Conservation (phyloP, 1,140 invertebrate species). For the Probaryconus sp. region DNA sequence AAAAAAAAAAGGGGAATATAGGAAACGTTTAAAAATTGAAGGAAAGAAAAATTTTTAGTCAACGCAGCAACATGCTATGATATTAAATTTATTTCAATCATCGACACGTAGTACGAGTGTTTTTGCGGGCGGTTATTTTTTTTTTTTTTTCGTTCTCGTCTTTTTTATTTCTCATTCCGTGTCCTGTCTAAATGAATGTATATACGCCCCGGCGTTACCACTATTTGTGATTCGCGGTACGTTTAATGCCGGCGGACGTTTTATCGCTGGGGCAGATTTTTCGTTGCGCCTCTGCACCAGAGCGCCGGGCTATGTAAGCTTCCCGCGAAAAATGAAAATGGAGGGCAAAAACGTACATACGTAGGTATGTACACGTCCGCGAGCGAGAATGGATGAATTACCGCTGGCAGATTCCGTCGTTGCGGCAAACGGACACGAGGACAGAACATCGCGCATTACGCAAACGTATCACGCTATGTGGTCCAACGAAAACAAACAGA, state of each 20-base stretch:
- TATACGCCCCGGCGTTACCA: constrained; percentile 45
- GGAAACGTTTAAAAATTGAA: constrained; percentile 19
- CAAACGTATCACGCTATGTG: constrained; percentile 79
- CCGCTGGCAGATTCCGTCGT: constrained; percentile 72
- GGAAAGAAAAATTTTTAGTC: constrained; percentile 20
- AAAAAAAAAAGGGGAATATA: too few species aligned
- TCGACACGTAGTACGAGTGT: constrained; percentile 41
- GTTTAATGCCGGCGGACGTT: constrained; percentile 57
- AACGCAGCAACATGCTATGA: constrained; percentile 19
- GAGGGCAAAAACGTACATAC: constrained; percentile 63
- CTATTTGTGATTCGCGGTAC: constrained; percentile 58
- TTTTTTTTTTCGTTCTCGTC: constrained; percentile 19
- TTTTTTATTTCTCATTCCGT: not conserved
- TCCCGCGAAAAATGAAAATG: constrained; percentile 68
- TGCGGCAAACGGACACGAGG: constrained; percentile 58
- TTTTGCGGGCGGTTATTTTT: constrained; percentile 25
- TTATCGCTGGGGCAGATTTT: constrained; percentile 58
- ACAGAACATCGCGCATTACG: constrained; percentile 74
- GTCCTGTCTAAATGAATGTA: constrained; percentile 43
- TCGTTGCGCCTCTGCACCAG: constrained; percentile 14
- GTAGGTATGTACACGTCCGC: constrained; percentile 45
- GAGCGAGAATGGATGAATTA: constrained; percentile 73
- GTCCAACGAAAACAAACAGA: constrained; percentile 78
- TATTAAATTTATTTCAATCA: constrained; percentile 61
- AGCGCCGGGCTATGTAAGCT: constrained; percentile 28